These are phyloP conservation scores for Pelobates fuscus DNA, from an alignment of 2,113 vertebrate genomes.

Conservation along the genomic window DNA sequence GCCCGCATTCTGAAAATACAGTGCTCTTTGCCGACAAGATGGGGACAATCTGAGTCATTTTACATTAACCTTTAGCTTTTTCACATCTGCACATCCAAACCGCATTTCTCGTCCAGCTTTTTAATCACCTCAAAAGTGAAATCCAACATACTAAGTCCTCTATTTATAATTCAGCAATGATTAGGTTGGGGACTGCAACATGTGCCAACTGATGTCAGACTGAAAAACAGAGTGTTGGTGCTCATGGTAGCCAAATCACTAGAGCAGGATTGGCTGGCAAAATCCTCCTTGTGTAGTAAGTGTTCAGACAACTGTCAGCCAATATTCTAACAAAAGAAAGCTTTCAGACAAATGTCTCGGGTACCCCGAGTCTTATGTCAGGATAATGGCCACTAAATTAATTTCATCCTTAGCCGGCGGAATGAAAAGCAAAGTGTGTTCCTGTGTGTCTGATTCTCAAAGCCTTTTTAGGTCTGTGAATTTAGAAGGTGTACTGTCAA, in stretches of 20 bases:
- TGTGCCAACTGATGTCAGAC: not conserved
- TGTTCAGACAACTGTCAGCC: conserved; percentile 67
- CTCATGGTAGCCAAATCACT: conserved; percentile 6
- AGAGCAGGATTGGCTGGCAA: not conserved
- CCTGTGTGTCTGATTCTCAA: conserved; percentile 76
- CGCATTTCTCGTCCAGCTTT: not conserved
- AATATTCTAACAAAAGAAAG: conserved; percentile 74
- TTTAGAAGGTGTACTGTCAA: conserved; percentile 70
- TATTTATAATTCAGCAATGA: not conserved
- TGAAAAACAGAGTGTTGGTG: not conserved
- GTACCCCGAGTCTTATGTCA: conserved; percentile 72
- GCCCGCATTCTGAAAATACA: no score
- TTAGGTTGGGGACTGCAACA: not conserved
- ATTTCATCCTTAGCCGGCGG: conserved; percentile 69
- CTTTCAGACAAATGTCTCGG: conserved; percentile 68
- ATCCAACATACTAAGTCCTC: not conserved
- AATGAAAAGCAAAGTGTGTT: conserved; percentile 69
- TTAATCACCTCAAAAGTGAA: not conserved
- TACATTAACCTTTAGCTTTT: not conserved
- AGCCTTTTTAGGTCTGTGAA: conserved; percentile 71
- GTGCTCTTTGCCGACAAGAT: no score
- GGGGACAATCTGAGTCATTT: no score
- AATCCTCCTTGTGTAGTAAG: conserved; percentile 65
- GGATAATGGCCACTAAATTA: conserved; percentile 70
- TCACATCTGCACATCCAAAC: no score